These are phyloP conservation scores for Trimorus sp. DNA, from an alignment of 2,888 invertebrate species.

Conservation along the genomic window DNA sequence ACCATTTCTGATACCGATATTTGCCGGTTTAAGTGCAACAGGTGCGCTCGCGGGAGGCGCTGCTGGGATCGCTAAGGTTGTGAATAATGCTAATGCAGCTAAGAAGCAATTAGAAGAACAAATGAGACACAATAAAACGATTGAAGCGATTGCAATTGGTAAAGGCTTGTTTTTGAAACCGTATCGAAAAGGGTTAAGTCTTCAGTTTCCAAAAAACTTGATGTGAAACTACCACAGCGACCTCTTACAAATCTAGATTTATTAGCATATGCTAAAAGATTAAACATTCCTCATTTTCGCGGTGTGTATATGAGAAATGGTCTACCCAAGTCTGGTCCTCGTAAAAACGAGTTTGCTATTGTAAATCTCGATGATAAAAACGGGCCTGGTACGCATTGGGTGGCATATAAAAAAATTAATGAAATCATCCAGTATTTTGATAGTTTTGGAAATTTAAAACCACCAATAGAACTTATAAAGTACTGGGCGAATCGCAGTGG, in stretches of 20 bases:
- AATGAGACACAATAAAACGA: constrained; percentile 5
- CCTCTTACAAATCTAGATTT: constrained; percentile 73
- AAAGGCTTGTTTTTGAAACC: constrained; percentile 17
- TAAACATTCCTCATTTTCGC: constrained; percentile 73
- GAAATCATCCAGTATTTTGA: constrained; percentile 22
- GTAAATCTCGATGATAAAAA: constrained; percentile 52
- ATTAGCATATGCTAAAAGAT: constrained; percentile 67
- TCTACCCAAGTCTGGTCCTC: constrained; percentile 56
- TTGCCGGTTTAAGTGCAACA: constrained; percentile 28
- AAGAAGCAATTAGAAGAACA: constrained; percentile 71
- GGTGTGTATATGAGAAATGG: constrained; percentile 69
- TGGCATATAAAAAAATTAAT: constrained; percentile 11
- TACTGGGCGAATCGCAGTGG: not conserved
- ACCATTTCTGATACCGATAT: constrained; percentile 52
- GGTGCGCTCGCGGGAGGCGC: constrained; percentile 72
- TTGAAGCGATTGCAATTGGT: constrained; percentile 6
- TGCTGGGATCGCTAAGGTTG: too few species aligned
- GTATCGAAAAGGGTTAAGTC: constrained; percentile 8
- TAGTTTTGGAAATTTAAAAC: constrained; percentile 36
- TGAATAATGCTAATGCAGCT: constrained; percentile 74
- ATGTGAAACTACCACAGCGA: constrained; percentile 70
- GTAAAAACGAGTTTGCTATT: constrained; percentile 38
- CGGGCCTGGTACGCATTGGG: constrained; percentile 74
- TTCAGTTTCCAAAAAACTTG: constrained; percentile 27
- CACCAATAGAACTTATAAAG: constrained; percentile 15